These are phyloP conservation scores for Drosophila sucinea DNA, from an alignment of 1,140 invertebrate genomes.

Conservation along the genomic window DNA sequence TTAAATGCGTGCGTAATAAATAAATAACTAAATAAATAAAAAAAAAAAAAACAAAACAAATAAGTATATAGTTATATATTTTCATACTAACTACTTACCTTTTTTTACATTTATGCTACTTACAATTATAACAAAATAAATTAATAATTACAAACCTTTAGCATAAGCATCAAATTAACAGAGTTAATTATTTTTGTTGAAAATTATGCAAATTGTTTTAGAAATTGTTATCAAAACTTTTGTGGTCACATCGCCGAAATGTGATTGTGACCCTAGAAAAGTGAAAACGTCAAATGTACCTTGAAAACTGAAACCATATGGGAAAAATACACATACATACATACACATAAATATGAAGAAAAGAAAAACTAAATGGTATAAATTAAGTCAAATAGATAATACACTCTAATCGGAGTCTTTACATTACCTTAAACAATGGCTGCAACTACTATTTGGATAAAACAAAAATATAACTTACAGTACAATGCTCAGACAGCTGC, in stretches of 20 bases:
- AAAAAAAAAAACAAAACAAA: slow-evolving; percentile 19
- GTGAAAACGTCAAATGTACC: slow-evolving; percentile 71
- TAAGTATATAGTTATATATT: slow-evolving; percentile 50
- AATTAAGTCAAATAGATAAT: slow-evolving; percentile 14
- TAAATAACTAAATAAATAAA: slow-evolving; percentile 11
- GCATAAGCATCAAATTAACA: slow-evolving; percentile 10
- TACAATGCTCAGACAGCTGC: slow-evolving; percentile 63
- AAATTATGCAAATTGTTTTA: slow-evolving; percentile 58
- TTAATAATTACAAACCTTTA: slow-evolving; percentile 20
- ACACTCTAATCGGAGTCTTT: slow-evolving; percentile 7
- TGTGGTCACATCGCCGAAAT: slow-evolving; percentile 21
- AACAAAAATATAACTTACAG: slow-evolving; percentile 50
- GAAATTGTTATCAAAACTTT: slow-evolving; percentile 64
- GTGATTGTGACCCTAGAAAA: slow-evolving; percentile 22
- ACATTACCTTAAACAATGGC: slow-evolving; percentile 14
- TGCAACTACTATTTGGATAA: slow-evolving; percentile 41
- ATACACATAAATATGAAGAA: neutral
- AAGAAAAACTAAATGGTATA: slow-evolving; percentile 18
- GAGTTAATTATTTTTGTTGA: slow-evolving; percentile 49
- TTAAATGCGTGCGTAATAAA: slow-evolving; percentile 50
- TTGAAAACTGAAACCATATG: slow-evolving; percentile 47
- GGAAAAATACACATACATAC: neutral
- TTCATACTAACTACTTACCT: slow-evolving; percentile 64
- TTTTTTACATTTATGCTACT: slow-evolving; percentile 32
- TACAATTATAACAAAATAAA: slow-evolving; percentile 34